Evolutionary conservation across 92 coral and sea anemone species (phyloP).

Genomic region (Heteractis magnifica): DNA sequence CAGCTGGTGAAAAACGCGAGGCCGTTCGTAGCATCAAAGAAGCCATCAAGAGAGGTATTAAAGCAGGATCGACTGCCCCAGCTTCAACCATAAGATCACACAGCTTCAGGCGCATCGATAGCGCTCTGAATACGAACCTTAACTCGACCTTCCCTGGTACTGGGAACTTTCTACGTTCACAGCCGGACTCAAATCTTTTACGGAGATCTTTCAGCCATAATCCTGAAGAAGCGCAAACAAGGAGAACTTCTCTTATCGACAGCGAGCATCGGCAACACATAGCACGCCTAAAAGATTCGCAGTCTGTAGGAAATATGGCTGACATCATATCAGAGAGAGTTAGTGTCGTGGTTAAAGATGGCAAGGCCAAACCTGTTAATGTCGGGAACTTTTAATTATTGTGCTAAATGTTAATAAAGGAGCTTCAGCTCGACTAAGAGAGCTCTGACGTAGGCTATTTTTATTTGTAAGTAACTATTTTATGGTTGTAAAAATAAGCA

Average conservation of each 20-base stretch:
- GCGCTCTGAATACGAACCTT: slow-evolving; percentile 15
- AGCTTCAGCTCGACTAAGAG: neutral
- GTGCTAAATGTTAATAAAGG: neutral
- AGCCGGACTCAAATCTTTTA: slow-evolving; percentile 23
- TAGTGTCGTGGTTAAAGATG: slow-evolving; percentile 10
- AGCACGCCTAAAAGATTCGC: slow-evolving; percentile 1
- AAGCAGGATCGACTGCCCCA: slow-evolving; percentile 60
- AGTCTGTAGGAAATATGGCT: neutral
- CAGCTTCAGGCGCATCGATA: slow-evolving; percentile 70
- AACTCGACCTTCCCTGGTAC: slow-evolving; percentile 65
- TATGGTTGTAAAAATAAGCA: neutral
- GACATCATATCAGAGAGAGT: slow-evolving; percentile 19
- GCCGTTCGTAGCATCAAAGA: slow-evolving; percentile 81
- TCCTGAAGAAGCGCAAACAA: slow-evolving; percentile 62
- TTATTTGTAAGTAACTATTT: neutral
- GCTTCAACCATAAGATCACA: slow-evolving; percentile 53
- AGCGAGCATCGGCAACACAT: slow-evolving; percentile 42
- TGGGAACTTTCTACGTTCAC: slow-evolving; percentile 43
- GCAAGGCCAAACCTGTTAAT: slow-evolving; percentile 13
- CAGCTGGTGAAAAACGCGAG: slow-evolving; percentile 81
- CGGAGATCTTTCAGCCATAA: slow-evolving; percentile 88
- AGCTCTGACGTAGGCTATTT: neutral
- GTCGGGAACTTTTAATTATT: slow-evolving; percentile 10
- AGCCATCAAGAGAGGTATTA: slow-evolving; percentile 81
- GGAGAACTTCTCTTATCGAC: slow-evolving; percentile 67